Conservation (phyloP, 2,113 vertebrate species). For the Alligator mississippiensis region DNA sequence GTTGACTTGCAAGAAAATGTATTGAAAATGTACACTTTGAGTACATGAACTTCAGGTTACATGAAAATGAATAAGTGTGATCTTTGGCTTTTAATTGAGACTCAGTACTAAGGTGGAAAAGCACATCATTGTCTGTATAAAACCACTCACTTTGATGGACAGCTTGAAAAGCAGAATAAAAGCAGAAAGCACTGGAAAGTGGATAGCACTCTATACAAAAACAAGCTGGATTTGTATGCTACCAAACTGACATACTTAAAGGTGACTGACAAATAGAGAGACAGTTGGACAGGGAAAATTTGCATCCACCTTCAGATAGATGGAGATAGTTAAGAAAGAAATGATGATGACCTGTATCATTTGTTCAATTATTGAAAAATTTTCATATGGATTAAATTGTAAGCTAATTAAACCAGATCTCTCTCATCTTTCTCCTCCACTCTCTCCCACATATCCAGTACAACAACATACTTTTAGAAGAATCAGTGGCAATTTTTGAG, state of each 20-base stretch:
- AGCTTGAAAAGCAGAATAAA: conserved; percentile 54
- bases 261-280: background rate
- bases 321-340: background rate
- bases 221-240: conserved; percentile 10
- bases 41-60: background rate
- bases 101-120: conserved; percentile 37
- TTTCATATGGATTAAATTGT: background rate
- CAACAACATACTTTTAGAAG: background rate
- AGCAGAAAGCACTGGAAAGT: conserved; percentile 19
- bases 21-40: conserved; percentile 40
- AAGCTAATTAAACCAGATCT: background rate
- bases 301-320: conserved; percentile 4
- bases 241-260: background rate
- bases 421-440: background rate
- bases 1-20: background rate
- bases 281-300: conserved; percentile 16
- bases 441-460: background rate
- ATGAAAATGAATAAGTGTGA: conserved; percentile 54
- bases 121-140: conserved; percentile 44
- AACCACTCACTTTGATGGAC: conserved; percentile 39
- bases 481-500: background rate
- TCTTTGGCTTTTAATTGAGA: conserved; percentile 57
- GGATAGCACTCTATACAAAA: conserved; percentile 24
- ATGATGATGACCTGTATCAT: background rate
- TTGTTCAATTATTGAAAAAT: conserved; percentile 22